Evolutionary conservation across 2,797 vertebrate genomes (phyloP).

Genomic region (Tenualosa ilisha): DNA sequence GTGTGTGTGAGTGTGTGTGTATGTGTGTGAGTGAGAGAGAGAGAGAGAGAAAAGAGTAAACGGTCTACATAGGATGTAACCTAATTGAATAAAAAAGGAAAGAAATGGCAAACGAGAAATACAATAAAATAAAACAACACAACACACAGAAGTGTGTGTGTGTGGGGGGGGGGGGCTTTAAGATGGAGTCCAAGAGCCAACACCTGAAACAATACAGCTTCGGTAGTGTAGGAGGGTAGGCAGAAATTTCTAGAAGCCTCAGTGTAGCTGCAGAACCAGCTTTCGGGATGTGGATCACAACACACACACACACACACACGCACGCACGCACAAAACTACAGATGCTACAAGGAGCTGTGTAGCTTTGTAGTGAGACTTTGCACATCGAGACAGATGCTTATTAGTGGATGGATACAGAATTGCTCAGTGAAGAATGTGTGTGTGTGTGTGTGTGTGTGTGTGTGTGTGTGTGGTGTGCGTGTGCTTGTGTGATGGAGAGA

Average conservation of each 20-base stretch:
- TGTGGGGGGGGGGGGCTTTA: neutral
- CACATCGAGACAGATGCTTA: neutral
- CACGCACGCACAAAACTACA: neutral
- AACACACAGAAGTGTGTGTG: neutral
- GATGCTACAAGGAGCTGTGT: neutral
- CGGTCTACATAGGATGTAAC: neutral
- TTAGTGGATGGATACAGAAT: neutral
- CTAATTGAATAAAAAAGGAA: neutral
- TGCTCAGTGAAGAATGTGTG: neutral
- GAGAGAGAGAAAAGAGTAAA: neutral
- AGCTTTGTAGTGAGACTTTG: neutral
- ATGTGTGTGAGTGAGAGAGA: conserved; percentile 60
- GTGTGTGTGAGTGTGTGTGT: conserved; percentile 5
- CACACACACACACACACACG: conserved; percentile 18
- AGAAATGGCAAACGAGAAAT: neutral
- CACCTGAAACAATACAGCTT: neutral
- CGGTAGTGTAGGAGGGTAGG: too few species aligned
- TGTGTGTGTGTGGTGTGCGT: too few species aligned
- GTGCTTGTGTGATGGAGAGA: too few species aligned
- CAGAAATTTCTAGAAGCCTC: neutral
- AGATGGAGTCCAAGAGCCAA: neutral
- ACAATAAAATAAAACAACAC: neutral
- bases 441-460: too few species aligned
- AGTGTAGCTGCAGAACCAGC: neutral
- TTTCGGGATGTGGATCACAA: neutral